Conservation (phyloP, 1,140 invertebrate species). For the Neuroterus valhalla region DNA sequence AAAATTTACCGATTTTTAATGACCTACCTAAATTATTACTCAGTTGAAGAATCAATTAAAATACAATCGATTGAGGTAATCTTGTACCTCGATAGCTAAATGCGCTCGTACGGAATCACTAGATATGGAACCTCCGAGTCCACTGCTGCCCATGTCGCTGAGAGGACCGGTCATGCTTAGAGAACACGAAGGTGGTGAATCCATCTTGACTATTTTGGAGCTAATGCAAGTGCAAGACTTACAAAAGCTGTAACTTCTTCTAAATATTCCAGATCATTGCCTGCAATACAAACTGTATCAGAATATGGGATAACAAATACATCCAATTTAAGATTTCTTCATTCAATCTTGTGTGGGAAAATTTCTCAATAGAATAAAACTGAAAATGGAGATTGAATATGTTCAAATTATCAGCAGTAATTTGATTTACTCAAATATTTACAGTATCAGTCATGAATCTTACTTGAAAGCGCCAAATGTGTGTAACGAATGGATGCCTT, state of each 20-base stretch:
- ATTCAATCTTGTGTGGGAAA: background rate
- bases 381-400: background rate
- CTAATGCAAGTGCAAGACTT: constrained; percentile 45
- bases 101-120: constrained; percentile 73
- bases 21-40: no score
- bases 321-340: background rate
- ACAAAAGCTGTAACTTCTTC: constrained; percentile 49
- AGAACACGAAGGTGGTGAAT: constrained; percentile 76
- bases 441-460: constrained; percentile 17
- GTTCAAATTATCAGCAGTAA: constrained; percentile 8
- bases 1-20: constrained; percentile 24
- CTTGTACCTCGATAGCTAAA: constrained; percentile 72
- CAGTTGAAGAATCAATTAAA: no score
- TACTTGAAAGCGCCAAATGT: constrained; percentile 55
- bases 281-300: constrained; percentile 15
- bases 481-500: constrained; percentile 50
- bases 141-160: constrained; percentile 74
- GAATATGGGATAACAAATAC: background rate
- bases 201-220: constrained; percentile 66
- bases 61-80: background rate
- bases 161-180: constrained; percentile 73
- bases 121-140: constrained; percentile 73
- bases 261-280: constrained; percentile 57
- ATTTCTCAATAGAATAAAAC: background rate
- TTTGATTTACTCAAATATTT: constrained; percentile 8